phyloP scores from a whole-genome alignment of 1,140 invertebrate species.

The Drosophila tristis region DNA sequence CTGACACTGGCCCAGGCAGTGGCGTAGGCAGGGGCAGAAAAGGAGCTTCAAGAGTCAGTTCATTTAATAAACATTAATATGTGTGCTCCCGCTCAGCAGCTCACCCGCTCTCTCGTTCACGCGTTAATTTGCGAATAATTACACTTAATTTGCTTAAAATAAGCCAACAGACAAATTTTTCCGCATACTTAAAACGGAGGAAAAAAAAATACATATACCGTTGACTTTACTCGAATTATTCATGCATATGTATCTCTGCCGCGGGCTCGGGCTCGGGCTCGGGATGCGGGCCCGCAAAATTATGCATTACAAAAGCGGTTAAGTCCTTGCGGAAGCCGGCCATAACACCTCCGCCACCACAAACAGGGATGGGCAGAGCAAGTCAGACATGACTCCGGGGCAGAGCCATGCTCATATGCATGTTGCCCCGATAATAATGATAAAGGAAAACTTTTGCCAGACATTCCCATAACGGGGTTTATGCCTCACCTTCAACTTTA shows the following conservation, averaged over 20 bases:
- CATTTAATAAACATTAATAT: constrained; percentile 73
- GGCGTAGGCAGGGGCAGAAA: too few relatives aligned
- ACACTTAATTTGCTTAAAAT: constrained; percentile 69
- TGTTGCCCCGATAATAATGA: constrained; percentile 67
- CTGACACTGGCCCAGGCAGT: constrained; percentile 33
- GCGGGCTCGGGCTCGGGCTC: background rate
- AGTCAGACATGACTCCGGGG: constrained; percentile 66
- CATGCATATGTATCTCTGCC: constrained; percentile 61
- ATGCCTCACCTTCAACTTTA: constrained; percentile 32
- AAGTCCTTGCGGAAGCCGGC: constrained; percentile 78
- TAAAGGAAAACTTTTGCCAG: constrained; percentile 76
- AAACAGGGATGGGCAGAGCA: constrained; percentile 22
- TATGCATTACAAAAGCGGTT: constrained; percentile 81
- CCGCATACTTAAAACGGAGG: constrained; percentile 35
- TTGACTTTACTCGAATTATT: constrained; percentile 63
- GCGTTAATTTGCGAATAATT: constrained; percentile 79
- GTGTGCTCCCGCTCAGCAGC: constrained; percentile 6
- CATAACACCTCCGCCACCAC: constrained; percentile 73
- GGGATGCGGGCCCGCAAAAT: constrained; percentile 51
- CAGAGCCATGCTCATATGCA: constrained; percentile 73
- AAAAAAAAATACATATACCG: constrained; percentile 9
- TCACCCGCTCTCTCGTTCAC: constrained; percentile 4
- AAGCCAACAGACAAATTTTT: constrained; percentile 65
- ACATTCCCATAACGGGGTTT: constrained; percentile 55
- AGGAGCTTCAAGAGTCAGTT: constrained; percentile 18